A percentile compares a stretch with the other conserved stretches of the same genome.
phyloP scores from a whole-genome alignment of 2,113 vertebrate species.

The Pao palembangensis region DNA sequence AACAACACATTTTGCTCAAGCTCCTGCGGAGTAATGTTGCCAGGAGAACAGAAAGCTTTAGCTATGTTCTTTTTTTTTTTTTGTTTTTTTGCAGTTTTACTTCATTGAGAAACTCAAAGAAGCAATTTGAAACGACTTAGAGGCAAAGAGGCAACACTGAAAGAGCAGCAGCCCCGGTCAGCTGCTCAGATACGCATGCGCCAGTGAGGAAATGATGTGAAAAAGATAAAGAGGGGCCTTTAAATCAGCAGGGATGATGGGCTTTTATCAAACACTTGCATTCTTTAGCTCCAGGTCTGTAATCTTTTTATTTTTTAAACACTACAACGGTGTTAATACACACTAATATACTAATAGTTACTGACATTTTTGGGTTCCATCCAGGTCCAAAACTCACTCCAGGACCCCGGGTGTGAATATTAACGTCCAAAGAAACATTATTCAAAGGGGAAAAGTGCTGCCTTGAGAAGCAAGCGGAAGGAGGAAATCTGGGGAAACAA shows the following conservation, averaged over 20 bases:
- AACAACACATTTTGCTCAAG: too few species aligned
- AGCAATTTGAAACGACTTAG: constrained; percentile 20
- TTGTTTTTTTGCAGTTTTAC: constrained; percentile 4
- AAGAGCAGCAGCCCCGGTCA: constrained; percentile 35
- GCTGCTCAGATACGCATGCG: constrained; percentile 17
- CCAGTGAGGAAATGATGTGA: constrained; percentile 11
- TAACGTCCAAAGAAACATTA: too few species aligned
- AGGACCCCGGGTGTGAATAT: too few species aligned
- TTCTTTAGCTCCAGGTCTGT: neutral
- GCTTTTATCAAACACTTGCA: neutral
- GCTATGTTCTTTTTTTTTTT: too few species aligned
- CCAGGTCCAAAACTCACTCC: too few species aligned
- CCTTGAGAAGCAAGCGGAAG: too few species aligned
- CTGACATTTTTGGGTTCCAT: too few species aligned
- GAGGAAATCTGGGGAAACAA: too few species aligned
- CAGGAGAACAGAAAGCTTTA: neutral
- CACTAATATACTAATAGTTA: too few species aligned
- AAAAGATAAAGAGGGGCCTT: constrained; percentile 6
- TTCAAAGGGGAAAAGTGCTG: too few species aligned
- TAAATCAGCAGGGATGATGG: neutral
- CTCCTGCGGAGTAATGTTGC: neutral
- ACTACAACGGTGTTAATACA: too few species aligned
- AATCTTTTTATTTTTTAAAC: too few species aligned
- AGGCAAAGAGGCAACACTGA: constrained; percentile 3
- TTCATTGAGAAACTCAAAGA: constrained; percentile 13